Evolutionary conservation across 2,797 vertebrate genomes (phyloP).

Genomic region (Craterocephalus amniculus): DNA sequence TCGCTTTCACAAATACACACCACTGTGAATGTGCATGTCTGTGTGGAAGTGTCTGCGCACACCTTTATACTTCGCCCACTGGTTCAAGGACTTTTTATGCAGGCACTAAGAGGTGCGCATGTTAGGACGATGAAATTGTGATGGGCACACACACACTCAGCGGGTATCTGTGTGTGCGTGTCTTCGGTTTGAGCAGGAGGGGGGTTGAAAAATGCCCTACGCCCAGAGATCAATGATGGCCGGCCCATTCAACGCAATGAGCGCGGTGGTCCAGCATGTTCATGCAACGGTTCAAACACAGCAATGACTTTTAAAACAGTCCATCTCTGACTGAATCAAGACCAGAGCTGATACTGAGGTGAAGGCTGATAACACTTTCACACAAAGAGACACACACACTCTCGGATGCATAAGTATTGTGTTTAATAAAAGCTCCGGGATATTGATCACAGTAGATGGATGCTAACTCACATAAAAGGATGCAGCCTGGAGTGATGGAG

Average conservation of each 20-base stretch:
- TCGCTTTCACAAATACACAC: slow-evolving; percentile 90
- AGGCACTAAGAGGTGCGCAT: slow-evolving; percentile 44
- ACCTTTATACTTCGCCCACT: slow-evolving; percentile 50
- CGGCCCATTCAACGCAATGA: slow-evolving; percentile 41
- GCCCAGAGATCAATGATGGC: slow-evolving; percentile 58
- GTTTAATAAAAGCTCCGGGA: slow-evolving; percentile 78
- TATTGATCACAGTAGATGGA: slow-evolving; percentile 79
- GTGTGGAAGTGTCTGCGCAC: slow-evolving; percentile 16
- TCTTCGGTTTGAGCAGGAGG: slow-evolving; percentile 29
- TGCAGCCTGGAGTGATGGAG: slow-evolving; percentile 38
- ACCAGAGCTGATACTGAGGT: slow-evolving; percentile 48
- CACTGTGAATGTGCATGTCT: slow-evolving; percentile 17
- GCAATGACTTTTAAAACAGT: slow-evolving; percentile 46
- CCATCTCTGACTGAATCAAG: slow-evolving; percentile 58
- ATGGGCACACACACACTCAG: slow-evolving; percentile 23
- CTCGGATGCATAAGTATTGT: slow-evolving; percentile 60
- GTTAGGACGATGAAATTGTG: slow-evolving; percentile 38
- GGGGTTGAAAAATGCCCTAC: slow-evolving; percentile 44
- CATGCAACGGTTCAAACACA: slow-evolving; percentile 5
- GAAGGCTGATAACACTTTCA: slow-evolving; percentile 26
- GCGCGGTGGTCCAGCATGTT: slow-evolving; percentile 18
- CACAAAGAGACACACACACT: slow-evolving; percentile 12
- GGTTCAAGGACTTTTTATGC: slow-evolving; percentile 89
- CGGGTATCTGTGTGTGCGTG: slow-evolving; percentile 1
- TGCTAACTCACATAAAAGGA: slow-evolving; percentile 71